Base-by-base conservation (phyloP, 2,888 invertebrate genomes). In the Leptura quadrifasciata region DNA sequence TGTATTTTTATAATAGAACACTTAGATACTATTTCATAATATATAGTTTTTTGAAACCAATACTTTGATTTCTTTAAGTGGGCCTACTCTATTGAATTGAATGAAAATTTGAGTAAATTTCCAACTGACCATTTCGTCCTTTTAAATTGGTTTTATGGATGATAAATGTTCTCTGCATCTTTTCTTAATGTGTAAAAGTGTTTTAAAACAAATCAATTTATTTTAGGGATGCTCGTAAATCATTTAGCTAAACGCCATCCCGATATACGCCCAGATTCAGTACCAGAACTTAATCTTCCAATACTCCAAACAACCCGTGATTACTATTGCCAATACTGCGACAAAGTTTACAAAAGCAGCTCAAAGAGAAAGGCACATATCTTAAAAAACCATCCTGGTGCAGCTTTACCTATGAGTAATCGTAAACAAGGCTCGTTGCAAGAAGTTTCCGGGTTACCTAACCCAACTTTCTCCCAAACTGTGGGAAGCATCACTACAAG, bases 281-380 rank as follows among this genome's bases (percentile, higher is more conserved):
- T 94, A 47, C 95, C 93, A 17, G 95, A 95, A 88, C 90, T 96
- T 52, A 94, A 94, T 85, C 90, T 95, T 78, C 96, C 97, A 0
- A 94, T 97, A 83, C 90, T 95, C 77, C 92, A 94, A 80, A 93
- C 94, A 15, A 94, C 94, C 58, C 91, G 94, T 15, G 94, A 95
- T 85, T 97, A 95, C 88, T 95, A 94, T 86, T 97, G 97, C 89
- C 94, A 94, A 84, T 95, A 95, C 83, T 97, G 97, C 88, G 94
- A 95, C 76, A 95, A 95, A 90, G 91, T 89, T 4, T 97, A 97
- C 89, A 95, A 95, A 87, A 95, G 95, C 78, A 95, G 95, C 84
- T 94, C 95, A 70, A 97, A 97, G 87, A 91, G 96, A 24, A 95
- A 96, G 88, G 92, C 92, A 0, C 97, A 97, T 87, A 95, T 96